Conservation (phyloP, 2,113 vertebrate genomes). For the Chionomys nivalis region DNA sequence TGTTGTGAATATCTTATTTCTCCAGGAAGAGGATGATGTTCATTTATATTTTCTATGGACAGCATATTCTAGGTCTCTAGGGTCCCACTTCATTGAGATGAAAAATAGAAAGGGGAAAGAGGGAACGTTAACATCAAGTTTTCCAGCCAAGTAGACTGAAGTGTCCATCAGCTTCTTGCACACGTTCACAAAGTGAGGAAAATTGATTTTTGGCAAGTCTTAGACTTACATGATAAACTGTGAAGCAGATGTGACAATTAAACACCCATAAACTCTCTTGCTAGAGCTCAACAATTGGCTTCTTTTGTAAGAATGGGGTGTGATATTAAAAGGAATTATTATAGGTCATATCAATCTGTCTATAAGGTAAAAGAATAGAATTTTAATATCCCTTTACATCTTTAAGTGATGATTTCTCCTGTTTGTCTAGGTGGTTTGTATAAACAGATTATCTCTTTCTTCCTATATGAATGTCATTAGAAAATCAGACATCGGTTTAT, state of each 20-base stretch:
- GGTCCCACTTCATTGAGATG: no score
- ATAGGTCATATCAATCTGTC: background rate
- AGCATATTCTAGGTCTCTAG: background rate
- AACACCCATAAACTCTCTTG: background rate
- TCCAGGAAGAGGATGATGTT: background rate
- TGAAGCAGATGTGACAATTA: background rate
- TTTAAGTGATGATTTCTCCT: constrained; percentile 1
- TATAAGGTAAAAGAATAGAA: background rate
- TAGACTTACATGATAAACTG: background rate
- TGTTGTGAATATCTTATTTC: background rate
- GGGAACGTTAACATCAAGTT: background rate
- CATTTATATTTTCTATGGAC: background rate
- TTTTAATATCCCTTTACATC: background rate
- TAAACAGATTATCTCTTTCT: constrained; percentile 41
- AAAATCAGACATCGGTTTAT: background rate
- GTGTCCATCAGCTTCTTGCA: background rate
- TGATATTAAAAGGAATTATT: background rate
- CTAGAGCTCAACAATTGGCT: background rate
- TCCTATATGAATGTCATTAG: constrained; percentile 25
- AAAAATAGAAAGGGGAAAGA: background rate
- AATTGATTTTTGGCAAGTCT: background rate
- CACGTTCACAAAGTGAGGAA: background rate
- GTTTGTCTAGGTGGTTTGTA: background rate
- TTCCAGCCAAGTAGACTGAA: background rate
- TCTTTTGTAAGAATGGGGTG: background rate